Evolutionary conservation across 2,797 vertebrate species (phyloP).

Genomic region (Lacerta bilineata): DNA sequence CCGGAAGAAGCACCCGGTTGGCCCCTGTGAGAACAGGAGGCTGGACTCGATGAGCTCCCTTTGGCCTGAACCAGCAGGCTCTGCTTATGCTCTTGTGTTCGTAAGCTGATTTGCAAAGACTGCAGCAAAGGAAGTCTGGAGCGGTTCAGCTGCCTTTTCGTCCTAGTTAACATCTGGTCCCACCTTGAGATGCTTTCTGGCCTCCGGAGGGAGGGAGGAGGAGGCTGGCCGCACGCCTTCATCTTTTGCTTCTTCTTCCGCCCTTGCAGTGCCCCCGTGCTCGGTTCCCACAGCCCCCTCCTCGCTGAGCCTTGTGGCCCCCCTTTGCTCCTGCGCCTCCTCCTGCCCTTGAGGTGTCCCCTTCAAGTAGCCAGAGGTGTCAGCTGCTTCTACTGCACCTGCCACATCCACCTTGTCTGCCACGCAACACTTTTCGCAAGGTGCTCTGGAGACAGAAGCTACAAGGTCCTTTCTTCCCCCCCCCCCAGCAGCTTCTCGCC

Average conservation of each 20-base stretch:
- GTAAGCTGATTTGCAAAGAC: not conserved
- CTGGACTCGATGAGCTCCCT: no score
- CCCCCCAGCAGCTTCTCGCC: not conserved
- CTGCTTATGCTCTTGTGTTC: no score
- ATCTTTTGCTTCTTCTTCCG: no score
- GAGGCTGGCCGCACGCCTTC: not conserved
- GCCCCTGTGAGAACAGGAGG: no score
- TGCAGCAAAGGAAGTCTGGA: not conserved
- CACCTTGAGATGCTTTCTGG: not conserved
- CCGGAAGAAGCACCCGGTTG: no score
- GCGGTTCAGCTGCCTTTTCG: not conserved
- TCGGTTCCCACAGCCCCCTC: not conserved
- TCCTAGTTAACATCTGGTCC: not conserved
- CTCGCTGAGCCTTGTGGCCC: no score
- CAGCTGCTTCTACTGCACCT: not conserved
- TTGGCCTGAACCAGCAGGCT: no score
- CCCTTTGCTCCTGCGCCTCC: not conserved
- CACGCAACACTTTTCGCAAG: not conserved
- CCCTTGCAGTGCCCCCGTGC: no score
- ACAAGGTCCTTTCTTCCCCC: not conserved
- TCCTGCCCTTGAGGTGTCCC: not conserved
- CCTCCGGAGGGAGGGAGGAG: not conserved
- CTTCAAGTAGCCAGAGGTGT: not conserved
- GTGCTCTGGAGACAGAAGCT: not conserved
- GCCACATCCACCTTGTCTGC: not conserved